Evolutionary conservation across 2,113 vertebrate species (phyloP).

Genomic region (Ammodytes dubius): DNA sequence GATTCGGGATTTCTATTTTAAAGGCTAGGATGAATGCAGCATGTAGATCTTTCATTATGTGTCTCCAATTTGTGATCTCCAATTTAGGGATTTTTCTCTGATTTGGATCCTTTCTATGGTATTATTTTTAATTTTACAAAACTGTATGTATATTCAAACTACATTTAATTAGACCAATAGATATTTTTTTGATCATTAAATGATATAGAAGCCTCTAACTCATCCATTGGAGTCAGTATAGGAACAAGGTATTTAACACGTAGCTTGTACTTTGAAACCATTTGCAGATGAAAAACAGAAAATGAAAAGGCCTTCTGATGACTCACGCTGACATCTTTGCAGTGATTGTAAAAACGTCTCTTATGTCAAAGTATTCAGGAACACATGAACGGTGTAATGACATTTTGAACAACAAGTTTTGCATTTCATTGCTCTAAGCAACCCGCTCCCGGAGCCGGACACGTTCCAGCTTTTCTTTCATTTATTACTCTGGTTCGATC

Average conservation of each 20-base stretch:
- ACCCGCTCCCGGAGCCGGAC: constrained; percentile 12
- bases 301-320: neutral
- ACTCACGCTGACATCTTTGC: constrained; percentile 6
- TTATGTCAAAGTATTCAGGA: constrained; percentile 1
- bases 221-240: neutral
- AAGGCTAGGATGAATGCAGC: neutral
- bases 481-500: constrained; percentile 54
- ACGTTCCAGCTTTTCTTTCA: constrained; percentile 22
- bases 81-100: neutral
- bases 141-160: neutral
- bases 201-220: neutral
- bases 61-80: neutral
- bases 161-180: neutral
- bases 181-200: neutral
- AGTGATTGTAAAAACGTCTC: constrained; percentile 15
- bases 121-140: neutral
- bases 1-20: constrained; percentile 9
- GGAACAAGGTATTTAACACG: neutral
- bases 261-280: neutral
- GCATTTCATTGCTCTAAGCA: constrained; percentile 45
- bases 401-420: constrained; percentile 35
- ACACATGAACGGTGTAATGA: constrained; percentile 35
- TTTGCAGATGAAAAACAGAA: neutral
- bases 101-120: neutral
- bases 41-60: neutral